Base-by-base conservation (phyloP, 2,797 vertebrate species). In the Catharus ustulatus region DNA sequence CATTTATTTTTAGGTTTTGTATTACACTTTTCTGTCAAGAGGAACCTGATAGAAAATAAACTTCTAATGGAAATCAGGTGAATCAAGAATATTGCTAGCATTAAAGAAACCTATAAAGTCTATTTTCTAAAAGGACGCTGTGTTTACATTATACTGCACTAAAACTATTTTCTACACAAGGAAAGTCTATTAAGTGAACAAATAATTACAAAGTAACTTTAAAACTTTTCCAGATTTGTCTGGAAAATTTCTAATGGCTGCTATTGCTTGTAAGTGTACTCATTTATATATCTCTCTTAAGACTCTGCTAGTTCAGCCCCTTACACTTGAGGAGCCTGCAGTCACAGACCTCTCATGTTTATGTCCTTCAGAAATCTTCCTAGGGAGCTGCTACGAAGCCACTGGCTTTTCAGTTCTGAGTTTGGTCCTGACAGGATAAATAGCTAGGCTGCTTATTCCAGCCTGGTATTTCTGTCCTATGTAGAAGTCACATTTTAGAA, bases 61-160 rank as follows among this genome's bases (percentile, higher is more conserved):
- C 6, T 76, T 89, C n/a, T 59, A 23, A 15, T 57, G 42, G 32
- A 83, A 84, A 79, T 55, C 36, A 42, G 23, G 15, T 73, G 32
- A 89, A 77, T 80, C 0, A 1, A 71, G 19, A 88, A 72, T 49
- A 24, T 6, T 9, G 0, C 8, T 23, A 36, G 6, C 1, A 4
- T 78, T 72, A 76, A 62, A 82, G 52, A 36, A 79, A 82, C 9
- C 9, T 45, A 21, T 89, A 38, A 52, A 79, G 4, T 13, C 6
- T 59, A 0, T 82, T 87, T 79, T 69, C 36, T 63, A 42, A 84
- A 84, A 87, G 11, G 7, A 30, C 3, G 4, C 17, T 2, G 0
- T 22, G 20, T 32, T 49, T 67, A 26, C 40, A n/a, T 73, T 72
- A 30, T 18, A 42, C 14, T 48, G 11, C 52, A 26, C 19, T 30